Evolutionary conservation across 2,113 vertebrate genomes (phyloP), one percentile per base, ranked within the genome.

Genomic region (Callipepla californica): DNA sequence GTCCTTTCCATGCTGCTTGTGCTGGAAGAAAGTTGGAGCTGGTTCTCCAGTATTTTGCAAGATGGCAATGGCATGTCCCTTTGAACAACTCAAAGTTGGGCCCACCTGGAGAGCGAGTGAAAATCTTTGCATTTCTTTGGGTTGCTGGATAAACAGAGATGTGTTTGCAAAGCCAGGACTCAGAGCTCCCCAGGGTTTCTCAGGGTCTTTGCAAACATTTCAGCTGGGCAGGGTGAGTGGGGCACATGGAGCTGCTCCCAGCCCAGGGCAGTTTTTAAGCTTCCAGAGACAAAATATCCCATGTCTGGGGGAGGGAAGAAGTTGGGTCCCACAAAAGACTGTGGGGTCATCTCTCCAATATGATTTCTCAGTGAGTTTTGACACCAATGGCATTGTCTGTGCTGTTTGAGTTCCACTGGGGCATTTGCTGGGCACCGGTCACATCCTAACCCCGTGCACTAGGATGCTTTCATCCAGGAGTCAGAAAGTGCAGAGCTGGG

Each of bases 101-200:
- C 89, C 93, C 94, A 93, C 91, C 91, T 44, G 44, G 94, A 79
- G 53, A 87, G 74, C 1, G 26, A 91, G 81, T 58, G 81, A 79
- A 89, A 95, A 91, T 66, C 67, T 81, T 89, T 0, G 0, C 66
- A 87, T 94, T 96, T 94, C 70, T 91, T 91, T 76, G 87, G 73
- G 44, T 72, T 95, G 67, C 70, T 87, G 57, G 94, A 95, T 94
- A 96, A 92, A 79, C 89, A 95, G 78, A 95, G 93, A 89, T 45
- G 44, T 65, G 93, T 95, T 73, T 91, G 62, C 89, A 76, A 79
- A 92, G 66, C 48, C 74, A 82, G 87, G 62, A 45, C 79, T 42
- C 30, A 80, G 67, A 72, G 72, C 81, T 94, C 84, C n/a, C 15
- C 67, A 70, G 81, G 75, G 87, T 95, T 94, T 89, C 87, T 92